Evolutionary conservation across 2,888 invertebrate species (phyloP), one percentile per base, ranked within the genome.

Genomic region (Automeris io): DNA sequence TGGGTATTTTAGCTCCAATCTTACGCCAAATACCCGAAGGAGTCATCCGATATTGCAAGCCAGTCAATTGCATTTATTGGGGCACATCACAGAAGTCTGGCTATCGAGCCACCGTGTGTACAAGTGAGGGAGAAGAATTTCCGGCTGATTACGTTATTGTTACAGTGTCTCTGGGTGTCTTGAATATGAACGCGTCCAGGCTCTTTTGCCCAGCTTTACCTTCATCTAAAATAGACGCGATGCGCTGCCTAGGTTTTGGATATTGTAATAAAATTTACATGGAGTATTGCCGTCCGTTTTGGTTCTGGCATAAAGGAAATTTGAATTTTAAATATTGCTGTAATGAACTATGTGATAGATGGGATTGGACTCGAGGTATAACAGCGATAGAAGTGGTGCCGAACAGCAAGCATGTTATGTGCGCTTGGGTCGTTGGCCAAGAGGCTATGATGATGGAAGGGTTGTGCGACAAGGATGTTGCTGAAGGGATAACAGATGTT

Each of bases 91-190:
- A 85, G 47, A 87, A 75, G 46, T 42, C 62, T 33, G 83, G 83
- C 2, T 67, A 66, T 39, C 68, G 85, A 37, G 83, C 92, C 5
- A 69, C 88, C 1, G 91, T 94, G 0, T 88, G 87, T 39, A 91
- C 92, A 35, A 75, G 88, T 37, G 92, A 93, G 57, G 93, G 93
- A 1, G 89, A 91, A 18, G 90, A 91, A 53, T 91, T 88, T 58
- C 87, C 88, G 0, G 93, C 93, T 0, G 94, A 95, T 72, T 94
- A 95, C 56, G 93, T 95, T 2, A 90, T 95, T 26, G 81, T 93
- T 24, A 94, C 95, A 0, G 88, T 93, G 4, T 92, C 95, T 0
- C 81, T 95, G 5, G 95, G 95, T 1, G 93, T 93, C 1, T 69
- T 95, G 18, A 91, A 90, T 57, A 79, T 87, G 24, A 90, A 91